Evolutionary conservation across 2,113 vertebrate genomes (phyloP), one percentile per base, ranked within the genome.

Genomic region (Etheostoma spectabile): DNA sequence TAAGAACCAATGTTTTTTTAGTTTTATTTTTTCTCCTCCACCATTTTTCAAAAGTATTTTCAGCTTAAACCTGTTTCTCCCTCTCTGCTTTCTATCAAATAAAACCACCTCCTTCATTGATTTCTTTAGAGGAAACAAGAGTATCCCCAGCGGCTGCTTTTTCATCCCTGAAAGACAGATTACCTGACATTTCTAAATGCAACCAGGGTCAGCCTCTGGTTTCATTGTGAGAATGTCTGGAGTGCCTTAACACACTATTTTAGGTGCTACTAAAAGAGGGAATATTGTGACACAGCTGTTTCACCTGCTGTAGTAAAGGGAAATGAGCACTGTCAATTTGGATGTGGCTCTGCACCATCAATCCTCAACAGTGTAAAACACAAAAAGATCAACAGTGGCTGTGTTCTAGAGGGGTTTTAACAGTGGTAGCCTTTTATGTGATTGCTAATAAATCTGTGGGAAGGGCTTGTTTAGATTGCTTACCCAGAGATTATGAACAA

Each of bases 171-270:
- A 85, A 89, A 89, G 90, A 92, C 87, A 82, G 85, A 93, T 93
- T 85, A 91, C 86, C 87, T 93, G 91, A 89, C 89, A 89, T 92
- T 88, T 93, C 81, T 86, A 88, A 90, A 90, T 82, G 79, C 84
- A 88, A 83, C 88, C 67, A 69, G 67, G 74, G 70, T 86, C 55
- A 64, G 84, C 82, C 74, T 73, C 53, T 61, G 71, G 49, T 90
- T 73, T 74, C 74, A 74, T 64, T 80, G 80, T 77, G 48, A 84
- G 75, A 70, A 65, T 79, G 83, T 88, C 60, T 55, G 2, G 14
- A 80, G 49, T 16, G 13, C 73, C 27, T 53, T 1, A 16, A 59
- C 74, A 49, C 64, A 56, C 30, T 62, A 53, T 79, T 85, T 77
- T 60, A 64, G 61, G 65, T 24, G 66, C 79, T 66, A 4, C 57